These are phyloP conservation scores for Phymorhynchus buccinoides DNA, from an alignment of 1,140 invertebrate genomes.

Conservation along the genomic window DNA sequence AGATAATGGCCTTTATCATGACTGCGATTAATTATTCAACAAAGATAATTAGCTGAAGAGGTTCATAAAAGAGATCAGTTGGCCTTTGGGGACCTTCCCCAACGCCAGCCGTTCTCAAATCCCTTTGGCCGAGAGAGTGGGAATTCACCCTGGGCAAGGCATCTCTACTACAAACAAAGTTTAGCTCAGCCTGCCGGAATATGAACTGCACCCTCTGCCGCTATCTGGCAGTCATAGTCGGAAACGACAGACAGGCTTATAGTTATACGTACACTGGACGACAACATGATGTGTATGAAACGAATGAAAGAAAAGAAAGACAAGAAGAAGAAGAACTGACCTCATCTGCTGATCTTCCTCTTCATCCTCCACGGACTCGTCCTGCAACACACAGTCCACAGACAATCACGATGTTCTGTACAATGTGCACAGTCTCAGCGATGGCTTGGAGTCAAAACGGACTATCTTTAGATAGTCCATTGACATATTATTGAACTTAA, in stretches of 20 bases:
- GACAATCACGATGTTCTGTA: slow-evolving; percentile 37
- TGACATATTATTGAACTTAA: too few relatives aligned
- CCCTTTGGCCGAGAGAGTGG: too few relatives aligned
- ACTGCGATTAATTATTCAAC: background rate
- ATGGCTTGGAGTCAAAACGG: too few relatives aligned
- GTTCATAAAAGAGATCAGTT: background rate
- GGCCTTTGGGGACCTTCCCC: too few relatives aligned
- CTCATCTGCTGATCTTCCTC: slow-evolving; percentile 32
- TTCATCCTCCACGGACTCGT: slow-evolving; percentile 23
- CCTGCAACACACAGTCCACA: background rate
- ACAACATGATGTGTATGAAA: background rate
- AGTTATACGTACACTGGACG: background rate
- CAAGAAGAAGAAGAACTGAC: background rate
- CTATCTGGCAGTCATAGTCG: too few relatives aligned
- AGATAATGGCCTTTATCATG: too few relatives aligned
- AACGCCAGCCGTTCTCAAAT: too few relatives aligned
- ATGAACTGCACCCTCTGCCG: too few relatives aligned
- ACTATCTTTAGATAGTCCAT: too few relatives aligned
- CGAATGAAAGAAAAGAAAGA: background rate
- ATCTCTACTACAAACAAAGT: too few relatives aligned
- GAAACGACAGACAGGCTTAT: background rate
- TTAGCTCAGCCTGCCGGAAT: too few relatives aligned
- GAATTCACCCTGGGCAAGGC: too few relatives aligned
- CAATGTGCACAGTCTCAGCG: background rate
- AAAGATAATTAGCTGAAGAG: background rate